Percentiles rank a stretch among this genome's conserved stretches.
phyloP scores from a whole-genome alignment of 2,888 invertebrate genomes.

The Shargacucullia verbasci region DNA sequence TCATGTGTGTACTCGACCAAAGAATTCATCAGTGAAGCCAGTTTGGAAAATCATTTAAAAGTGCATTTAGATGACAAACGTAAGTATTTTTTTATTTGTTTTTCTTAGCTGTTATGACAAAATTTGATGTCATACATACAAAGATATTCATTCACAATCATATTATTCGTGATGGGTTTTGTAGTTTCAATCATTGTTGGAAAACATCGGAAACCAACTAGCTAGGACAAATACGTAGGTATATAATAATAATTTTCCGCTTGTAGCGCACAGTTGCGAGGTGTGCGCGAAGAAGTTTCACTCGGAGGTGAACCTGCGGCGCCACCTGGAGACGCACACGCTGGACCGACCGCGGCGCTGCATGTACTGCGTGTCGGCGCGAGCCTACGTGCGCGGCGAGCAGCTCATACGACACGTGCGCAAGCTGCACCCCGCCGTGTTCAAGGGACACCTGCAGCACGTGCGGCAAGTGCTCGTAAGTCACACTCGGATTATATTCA shows the following conservation, averaged over 20 bases:
- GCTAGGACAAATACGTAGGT: too few species aligned
- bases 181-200: too few species aligned
- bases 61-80: conserved; percentile 69
- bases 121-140: too few species aligned
- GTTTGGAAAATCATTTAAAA: conserved; percentile 71
- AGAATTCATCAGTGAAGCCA: conserved; percentile 63
- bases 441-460: conserved; percentile 82
- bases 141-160: too few species aligned
- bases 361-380: conserved; percentile 91
- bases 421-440: conserved; percentile 91
- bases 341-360: conserved; percentile 93
- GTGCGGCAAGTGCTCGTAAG: conserved; percentile 70
- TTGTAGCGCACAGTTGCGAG: conserved; percentile 73
- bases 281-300: conserved; percentile 91
- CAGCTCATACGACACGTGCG: conserved; percentile 94
- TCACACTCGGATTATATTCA: conserved; percentile 7
- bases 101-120: background rate
- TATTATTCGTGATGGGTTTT: too few species aligned
- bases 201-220: too few species aligned
- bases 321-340: conserved; percentile 92
- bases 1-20: conserved; percentile 63
- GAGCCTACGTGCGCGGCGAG: conserved; percentile 94
- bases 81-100: conserved; percentile 56
- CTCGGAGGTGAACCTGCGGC: conserved; percentile 91
- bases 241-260: too few species aligned